phyloP scores from a whole-genome alignment of 2,797 vertebrate genomes.

The Eptatretus atami region DNA sequence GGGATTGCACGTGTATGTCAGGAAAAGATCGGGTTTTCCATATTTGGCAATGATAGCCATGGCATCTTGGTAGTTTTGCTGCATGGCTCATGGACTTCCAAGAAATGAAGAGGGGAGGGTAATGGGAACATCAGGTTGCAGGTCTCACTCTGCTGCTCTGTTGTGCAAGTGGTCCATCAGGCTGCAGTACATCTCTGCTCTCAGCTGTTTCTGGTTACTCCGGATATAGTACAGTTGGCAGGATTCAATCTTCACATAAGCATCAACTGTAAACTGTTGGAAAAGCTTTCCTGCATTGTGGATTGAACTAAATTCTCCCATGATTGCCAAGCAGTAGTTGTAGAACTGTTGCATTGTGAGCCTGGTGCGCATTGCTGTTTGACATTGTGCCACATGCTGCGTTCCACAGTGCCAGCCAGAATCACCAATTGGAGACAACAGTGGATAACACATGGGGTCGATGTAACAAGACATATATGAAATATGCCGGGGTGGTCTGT shows the following conservation, averaged over 20 bases:
- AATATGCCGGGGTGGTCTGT: not conserved
- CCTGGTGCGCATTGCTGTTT: slow-evolving; percentile 1
- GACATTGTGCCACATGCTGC: not conserved
- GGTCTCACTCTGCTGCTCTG: not conserved
- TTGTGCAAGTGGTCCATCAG: slow-evolving; percentile 3
- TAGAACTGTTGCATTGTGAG: not conserved
- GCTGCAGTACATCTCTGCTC: not conserved
- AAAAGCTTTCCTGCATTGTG: not conserved
- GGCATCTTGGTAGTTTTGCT: not conserved
- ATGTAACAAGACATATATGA: not conserved
- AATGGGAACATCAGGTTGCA: not conserved
- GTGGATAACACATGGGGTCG: not conserved
- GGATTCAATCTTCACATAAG: not conserved
- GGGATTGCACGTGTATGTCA: too few species aligned
- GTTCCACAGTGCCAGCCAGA: not conserved
- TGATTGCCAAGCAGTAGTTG: not conserved
- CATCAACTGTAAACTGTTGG: not conserved
- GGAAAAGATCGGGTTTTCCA: too few species aligned
- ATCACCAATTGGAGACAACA: slow-evolving; percentile 1
- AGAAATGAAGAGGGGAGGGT: not conserved
- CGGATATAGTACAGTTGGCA: not conserved
- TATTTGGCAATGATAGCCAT: too few species aligned
- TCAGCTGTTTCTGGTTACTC: not conserved
- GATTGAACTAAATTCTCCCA: not conserved
- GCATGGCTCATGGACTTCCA: slow-evolving; percentile 3